A percentile compares a stretch with the other conserved stretches of the same genome.
phyloP scores from a whole-genome alignment of 2,797 vertebrate genomes.

The Linurgus olivaceus region DNA sequence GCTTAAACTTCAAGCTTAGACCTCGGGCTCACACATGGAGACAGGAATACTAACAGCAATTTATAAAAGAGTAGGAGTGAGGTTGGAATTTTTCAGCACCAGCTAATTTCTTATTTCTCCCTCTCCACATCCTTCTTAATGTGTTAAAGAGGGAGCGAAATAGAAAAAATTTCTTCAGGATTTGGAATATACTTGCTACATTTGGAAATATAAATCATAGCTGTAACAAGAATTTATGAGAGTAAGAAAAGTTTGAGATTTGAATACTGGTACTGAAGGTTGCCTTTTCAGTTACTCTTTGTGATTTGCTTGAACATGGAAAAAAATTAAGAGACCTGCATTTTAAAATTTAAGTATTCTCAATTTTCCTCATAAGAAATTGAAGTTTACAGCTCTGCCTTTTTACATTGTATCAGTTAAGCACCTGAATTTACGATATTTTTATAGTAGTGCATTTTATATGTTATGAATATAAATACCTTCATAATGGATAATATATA shows the following conservation, averaged over 20 bases:
- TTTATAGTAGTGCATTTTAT: not conserved
- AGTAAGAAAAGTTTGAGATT: not conserved
- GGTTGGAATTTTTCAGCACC: not conserved
- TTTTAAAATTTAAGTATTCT: not conserved
- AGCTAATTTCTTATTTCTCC: not conserved
- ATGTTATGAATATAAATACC: not conserved
- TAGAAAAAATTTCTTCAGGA: not conserved
- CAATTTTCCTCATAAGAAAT: not conserved
- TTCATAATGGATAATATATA: not conserved
- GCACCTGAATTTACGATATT: not conserved
- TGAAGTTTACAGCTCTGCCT: not conserved
- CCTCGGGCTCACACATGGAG: not conserved
- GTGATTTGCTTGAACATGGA: not conserved
- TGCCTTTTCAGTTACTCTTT: not conserved
- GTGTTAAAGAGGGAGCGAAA: not conserved
- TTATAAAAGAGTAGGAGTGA: not conserved
- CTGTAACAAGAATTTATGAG: not conserved
- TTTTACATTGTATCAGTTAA: not conserved
- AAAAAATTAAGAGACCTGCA: not conserved
- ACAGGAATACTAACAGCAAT: slow-evolving; percentile 11
- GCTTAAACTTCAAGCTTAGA: slow-evolving; percentile 2
- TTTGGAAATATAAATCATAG: not conserved
- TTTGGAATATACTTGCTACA: not conserved
- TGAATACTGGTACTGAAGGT: not conserved
- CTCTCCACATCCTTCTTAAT: rapidly evolving